Evolutionary conservation across 2,888 invertebrate species (phyloP), one percentile per base, ranked within the genome.

Genomic region (Thereva unica): DNA sequence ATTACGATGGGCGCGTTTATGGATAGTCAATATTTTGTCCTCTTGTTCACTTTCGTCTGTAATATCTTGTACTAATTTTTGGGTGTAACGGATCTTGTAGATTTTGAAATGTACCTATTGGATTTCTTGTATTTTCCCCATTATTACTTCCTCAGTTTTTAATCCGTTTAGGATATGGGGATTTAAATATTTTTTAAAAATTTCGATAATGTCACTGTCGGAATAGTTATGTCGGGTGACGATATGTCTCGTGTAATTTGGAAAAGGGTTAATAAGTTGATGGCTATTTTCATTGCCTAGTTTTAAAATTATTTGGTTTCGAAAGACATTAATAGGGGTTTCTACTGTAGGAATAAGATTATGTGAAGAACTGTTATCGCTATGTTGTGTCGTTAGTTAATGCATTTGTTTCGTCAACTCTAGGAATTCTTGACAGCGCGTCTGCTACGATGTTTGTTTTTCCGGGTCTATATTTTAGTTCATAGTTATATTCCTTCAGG

Each of bases 241-340:
- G 6, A 47, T 37, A 34, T 59, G 59, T 47, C 47, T 47, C 6
- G n/a, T 34, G n/a, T 59, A 44, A 8, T 50, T 52, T 3, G 52
- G 42, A 4, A 52, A 52, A 5, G 41, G 38, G 37, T 64, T 64
- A 10, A 54, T 34, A 40, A 68, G 37, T 44, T 66, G 45, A 34
- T 67, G 59, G 12, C 38, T 52, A 7, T 59, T 66, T 8, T 56
- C 45, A n/a, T 41, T 54, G 44, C 34, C 42, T 41, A 49, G 12
- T 34, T 69, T 53, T 2, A 69, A 1, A 41, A 68, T 63, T 12
- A 71, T 57, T 67, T 71, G 70, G 6, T 68, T 72, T 12, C 70
- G 68, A 41, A 71, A 71, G 1, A 63, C 68, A 49, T 71, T 71
- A 12, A 68, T 64, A 6, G 70, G 70, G 42, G 56, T 49, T n/a